Evolutionary conservation across 2,797 vertebrate genomes (phyloP).

Genomic region (Acrossocheilus wenchowensis): DNA sequence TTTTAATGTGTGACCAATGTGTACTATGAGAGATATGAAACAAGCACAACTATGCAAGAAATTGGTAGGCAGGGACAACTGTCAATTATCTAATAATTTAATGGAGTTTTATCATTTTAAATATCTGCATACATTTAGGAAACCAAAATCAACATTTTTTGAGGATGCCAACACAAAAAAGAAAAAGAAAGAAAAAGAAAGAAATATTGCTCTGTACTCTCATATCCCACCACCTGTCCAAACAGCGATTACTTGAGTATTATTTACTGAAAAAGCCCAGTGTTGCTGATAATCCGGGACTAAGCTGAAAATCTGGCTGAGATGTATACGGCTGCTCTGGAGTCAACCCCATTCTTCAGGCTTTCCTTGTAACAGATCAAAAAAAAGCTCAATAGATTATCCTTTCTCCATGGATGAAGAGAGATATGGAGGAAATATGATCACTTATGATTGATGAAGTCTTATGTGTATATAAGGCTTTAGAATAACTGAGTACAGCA

Average conservation of each 20-base stretch:
- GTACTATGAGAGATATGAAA: neutral
- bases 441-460: neutral
- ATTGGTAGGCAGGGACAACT: neutral
- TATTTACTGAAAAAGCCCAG: slow-evolving; percentile 63
- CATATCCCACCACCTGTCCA: slow-evolving; percentile 63
- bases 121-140: neutral
- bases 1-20: neutral
- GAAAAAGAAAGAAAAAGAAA: neutral
- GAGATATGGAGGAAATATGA: neutral
- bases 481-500: neutral
- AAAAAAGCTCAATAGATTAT: slow-evolving; percentile 23
- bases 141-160: neutral
- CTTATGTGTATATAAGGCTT: neutral
- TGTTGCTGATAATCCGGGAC: slow-evolving; percentile 68
- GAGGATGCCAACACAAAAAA: neutral
- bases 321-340: slow-evolving; percentile 50
- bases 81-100: neutral
- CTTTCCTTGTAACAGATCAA: slow-evolving; percentile 34
- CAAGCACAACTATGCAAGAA: neutral
- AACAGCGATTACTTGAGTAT: slow-evolving; percentile 64
- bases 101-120: neutral
- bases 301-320: slow-evolving; percentile 71
- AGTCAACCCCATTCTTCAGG: slow-evolving; percentile 58
- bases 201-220: neutral
- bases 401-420: neutral